Evolutionary conservation across 2,113 vertebrate genomes (phyloP), one percentile per base, ranked within the genome.

Genomic region (Podocnemis expansa): DNA sequence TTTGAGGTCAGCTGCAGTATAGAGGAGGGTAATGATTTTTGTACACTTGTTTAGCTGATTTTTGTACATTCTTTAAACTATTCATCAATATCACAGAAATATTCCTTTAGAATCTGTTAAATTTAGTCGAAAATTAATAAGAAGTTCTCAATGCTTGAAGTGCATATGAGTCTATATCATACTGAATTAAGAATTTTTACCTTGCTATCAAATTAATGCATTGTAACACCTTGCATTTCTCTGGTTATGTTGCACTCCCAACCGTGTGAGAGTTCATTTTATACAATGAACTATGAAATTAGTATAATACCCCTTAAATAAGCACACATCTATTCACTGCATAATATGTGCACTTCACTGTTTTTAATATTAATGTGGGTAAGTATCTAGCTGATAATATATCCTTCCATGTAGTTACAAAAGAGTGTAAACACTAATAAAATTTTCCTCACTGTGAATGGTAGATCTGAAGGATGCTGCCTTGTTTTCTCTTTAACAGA

Each of bases 21-120:
- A 85, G 5, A 67, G 24, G 25, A 88, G 49, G 27, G 5, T 63
- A 85, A 85, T 85, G 1, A 24, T 93, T 86, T 88, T 92, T 92
- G 25, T 90, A 86, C 25, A 56, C 4, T 47, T 45, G n/a, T n/a
- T n/a, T 88, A 5, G 51, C n/a, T 86, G 51, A 41, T 89, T n/a
- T n/a, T n/a, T n/a, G n/a, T n/a, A n/a, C n/a, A n/a, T n/a, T n/a
- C 94, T 94, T 85, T 79, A 92, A 96, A 58, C 29, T 78, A 56
- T 81, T 95, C 92, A 29, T 89, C 38, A 89, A 73, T 88, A 88
- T 67, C 2, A 84, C 54, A 38, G 90, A 94, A 84, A 89, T 79
- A 93, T 90, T 89, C 34, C 83, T 11, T 14, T 49, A 79, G 38
- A 78, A 38, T 70, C 6, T 76, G 13, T 91, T 34, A 76, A 88